Base-by-base conservation (phyloP, 2,888 invertebrate genomes). In the Plemyria rubiginata region DNA sequence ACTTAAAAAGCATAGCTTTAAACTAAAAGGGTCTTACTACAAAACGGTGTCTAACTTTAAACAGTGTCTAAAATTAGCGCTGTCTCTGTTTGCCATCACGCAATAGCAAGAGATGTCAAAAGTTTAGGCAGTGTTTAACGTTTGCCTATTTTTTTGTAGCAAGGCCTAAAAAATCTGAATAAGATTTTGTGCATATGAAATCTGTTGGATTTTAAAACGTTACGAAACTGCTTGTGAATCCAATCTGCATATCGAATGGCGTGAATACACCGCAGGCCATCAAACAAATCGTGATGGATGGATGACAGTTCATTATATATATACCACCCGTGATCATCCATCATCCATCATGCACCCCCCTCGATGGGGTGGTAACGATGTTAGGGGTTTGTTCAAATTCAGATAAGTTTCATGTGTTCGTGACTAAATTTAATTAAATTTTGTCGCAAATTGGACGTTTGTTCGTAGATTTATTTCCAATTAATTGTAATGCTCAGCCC, bases 231-330 rank as follows among this genome's bases (percentile, higher is more conserved):
- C 11, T 45, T 54, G 40, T 52, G 49, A 59, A 52, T 48, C 22
- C 52, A 56, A 51, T 57, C 15, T 54, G 22, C 55, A 62, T 56
- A 51, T 57, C 50, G 9, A 51, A 60, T 60, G 9, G 36, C 50
- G 49, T 49, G 45, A 13, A 52, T 11, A 40, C 29, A 48, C 65
- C 50, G 22, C 46, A 36, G 45, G 38, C 46, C 40, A 46, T 54
- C 41, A 62, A 62, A 61, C 43, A 54, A 61, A 62, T 63, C 68
- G 70, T 78, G 76, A 78, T 72, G 67, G 74, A 74, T 72, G 67
- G 67, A 64, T 48, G 67, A 70, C 68, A 71, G 71, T 77, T 74
- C 68, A 77, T 79, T 79, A n/a, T n/a, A n/a, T n/a, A n/a, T n/a
- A n/a, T n/a, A 74, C 65, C 54, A 50, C 61, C 62, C 66, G 63